A percentile compares a stretch with the other conserved stretches of the same genome.
phyloP scores from a whole-genome alignment of 2,797 vertebrate species.

The Hippopotamyrus pictus region DNA sequence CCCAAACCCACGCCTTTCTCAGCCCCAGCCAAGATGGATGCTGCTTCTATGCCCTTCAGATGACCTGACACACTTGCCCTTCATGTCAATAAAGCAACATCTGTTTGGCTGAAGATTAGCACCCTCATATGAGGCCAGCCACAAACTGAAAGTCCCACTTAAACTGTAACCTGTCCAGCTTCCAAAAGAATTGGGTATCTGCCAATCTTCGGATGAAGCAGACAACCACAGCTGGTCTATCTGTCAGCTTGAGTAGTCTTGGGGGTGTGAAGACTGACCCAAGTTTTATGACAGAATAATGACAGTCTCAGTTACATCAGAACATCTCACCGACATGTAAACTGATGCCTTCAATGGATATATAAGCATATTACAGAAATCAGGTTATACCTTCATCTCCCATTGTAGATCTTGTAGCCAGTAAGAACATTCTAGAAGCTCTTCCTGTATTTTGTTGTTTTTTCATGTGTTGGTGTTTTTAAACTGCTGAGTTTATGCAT shows the following conservation, averaged over 20 bases:
- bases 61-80: background rate
- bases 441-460: background rate
- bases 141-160: background rate
- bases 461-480: background rate
- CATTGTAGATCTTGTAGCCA: background rate
- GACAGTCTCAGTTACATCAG: background rate
- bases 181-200: background rate
- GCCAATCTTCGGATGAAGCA: slow-evolving; percentile 34
- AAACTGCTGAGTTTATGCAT: background rate
- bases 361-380: background rate
- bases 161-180: background rate
- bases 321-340: background rate
- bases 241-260: slow-evolving; percentile 31
- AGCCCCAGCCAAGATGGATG: slow-evolving; percentile 34
- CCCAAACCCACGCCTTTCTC: slow-evolving; percentile 56
- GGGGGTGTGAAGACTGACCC: background rate
- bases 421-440: background rate
- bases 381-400: background rate
- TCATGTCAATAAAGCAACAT: background rate
- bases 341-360: background rate
- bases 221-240: slow-evolving; percentile 37
- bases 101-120: background rate
- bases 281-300: background rate
- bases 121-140: background rate
- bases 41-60: background rate